phyloP scores from a whole-genome alignment of 2,113 vertebrate genomes.

The Plectropomus leopardus region DNA sequence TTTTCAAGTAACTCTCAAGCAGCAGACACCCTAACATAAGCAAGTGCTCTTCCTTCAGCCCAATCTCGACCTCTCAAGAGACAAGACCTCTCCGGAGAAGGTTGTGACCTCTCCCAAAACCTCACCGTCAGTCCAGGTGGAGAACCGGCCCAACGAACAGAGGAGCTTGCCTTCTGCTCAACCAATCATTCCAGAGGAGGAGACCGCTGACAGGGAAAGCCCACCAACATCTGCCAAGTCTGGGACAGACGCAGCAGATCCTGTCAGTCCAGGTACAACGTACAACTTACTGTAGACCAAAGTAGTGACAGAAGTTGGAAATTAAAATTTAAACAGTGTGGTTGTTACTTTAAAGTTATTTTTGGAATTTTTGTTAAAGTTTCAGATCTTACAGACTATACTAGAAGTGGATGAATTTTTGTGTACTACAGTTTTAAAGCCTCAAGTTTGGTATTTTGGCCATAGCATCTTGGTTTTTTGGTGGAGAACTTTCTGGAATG shows the following conservation, averaged over 20 bases:
- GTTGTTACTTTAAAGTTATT: not conserved
- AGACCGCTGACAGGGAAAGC: constrained; percentile 15
- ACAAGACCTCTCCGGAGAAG: constrained; percentile 59
- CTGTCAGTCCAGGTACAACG: constrained; percentile 55
- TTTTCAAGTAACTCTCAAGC: not conserved
- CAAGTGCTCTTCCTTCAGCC: constrained; percentile 56
- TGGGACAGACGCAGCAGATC: constrained; percentile 35
- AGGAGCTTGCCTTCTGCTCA: constrained; percentile 52
- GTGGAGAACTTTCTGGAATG: too few relatives aligned
- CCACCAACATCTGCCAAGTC: constrained; percentile 20
- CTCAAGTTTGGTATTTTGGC: too few relatives aligned
- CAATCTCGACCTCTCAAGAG: constrained; percentile 57
- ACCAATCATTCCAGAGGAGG: constrained; percentile 65
- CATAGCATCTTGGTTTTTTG: too few relatives aligned
- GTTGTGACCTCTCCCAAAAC: constrained; percentile 45
- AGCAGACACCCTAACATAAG: not conserved
- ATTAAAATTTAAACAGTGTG: not conserved
- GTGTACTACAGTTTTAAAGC: too few relatives aligned
- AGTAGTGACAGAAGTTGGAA: not conserved
- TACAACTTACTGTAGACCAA: not conserved
- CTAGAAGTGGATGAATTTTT: too few relatives aligned
- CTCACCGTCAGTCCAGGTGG: constrained; percentile 50
- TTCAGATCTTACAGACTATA: not conserved
- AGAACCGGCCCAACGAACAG: constrained; percentile 55
- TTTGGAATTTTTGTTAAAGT: not conserved